Conservation (phyloP, 2,888 invertebrate species). For the Ennomos erosarius region DNA sequence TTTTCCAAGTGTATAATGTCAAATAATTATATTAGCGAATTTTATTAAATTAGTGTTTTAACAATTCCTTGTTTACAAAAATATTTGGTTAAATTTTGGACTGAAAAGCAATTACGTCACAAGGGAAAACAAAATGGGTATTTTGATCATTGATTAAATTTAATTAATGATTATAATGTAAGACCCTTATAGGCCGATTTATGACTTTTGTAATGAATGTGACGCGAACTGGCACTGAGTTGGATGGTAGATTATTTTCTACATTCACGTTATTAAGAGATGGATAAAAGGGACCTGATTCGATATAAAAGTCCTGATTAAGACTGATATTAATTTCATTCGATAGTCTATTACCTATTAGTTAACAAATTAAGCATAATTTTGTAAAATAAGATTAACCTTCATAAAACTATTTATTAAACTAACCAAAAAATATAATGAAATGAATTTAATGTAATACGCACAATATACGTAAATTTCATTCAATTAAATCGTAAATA, state of each 20-base stretch:
- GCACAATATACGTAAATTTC: neutral
- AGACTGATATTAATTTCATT: constrained; percentile 34
- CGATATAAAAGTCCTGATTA: constrained; percentile 29
- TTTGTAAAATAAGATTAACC: neutral
- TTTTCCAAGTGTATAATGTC: too few relatives aligned
- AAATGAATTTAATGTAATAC: constrained; percentile 1
- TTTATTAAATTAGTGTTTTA: too few relatives aligned
- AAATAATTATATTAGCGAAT: too few relatives aligned
- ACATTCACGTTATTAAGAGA: neutral
- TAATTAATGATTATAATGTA: too few relatives aligned
- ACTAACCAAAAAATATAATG: neutral
- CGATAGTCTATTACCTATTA: constrained; percentile 16
- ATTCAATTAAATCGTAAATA: too few relatives aligned
- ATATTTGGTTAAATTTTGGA: too few relatives aligned
- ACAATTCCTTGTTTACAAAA: too few relatives aligned
- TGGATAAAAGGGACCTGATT: constrained; percentile 36
- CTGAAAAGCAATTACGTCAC: too few relatives aligned
- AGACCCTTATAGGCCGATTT: too few relatives aligned
- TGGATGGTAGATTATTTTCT: neutral
- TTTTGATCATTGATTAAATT: too few relatives aligned
- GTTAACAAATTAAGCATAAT: constrained; percentile 22
- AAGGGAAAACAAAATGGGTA: too few relatives aligned
- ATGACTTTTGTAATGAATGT: neutral
- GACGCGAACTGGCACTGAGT: too few relatives aligned
- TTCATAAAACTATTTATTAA: neutral